Conservation (phyloP, 2,888 invertebrate species). For the Epinotia nisella region DNA sequence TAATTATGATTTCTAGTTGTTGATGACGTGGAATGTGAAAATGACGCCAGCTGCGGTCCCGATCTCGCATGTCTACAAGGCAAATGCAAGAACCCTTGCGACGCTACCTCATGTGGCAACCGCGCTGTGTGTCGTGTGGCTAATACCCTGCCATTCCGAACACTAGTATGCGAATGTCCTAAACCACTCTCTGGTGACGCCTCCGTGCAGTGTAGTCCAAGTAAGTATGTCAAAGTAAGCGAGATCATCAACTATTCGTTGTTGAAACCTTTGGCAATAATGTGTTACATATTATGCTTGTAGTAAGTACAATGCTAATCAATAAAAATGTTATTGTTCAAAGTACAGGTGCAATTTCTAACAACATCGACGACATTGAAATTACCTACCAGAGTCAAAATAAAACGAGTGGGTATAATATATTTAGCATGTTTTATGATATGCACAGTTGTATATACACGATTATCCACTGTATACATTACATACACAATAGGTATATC, state of each 20-base stretch:
- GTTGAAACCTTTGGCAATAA: neutral
- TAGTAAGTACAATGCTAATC: conserved; percentile 4
- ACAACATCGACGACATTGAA: conserved; percentile 29
- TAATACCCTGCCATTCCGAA: conserved; percentile 93
- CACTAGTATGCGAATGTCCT: conserved; percentile 94
- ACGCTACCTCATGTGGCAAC: conserved; percentile 90
- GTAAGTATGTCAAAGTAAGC: conserved; percentile 79
- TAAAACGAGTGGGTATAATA: conserved; percentile 40
- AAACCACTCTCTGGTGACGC: conserved; percentile 94
- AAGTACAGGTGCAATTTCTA: conserved; percentile 32
- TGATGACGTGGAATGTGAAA: conserved; percentile 87
- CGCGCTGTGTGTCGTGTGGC: conserved; percentile 94
- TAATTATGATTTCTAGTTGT: conserved; percentile 64
- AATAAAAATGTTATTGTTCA: conserved; percentile 38
- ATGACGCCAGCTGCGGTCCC: conserved; percentile 94
- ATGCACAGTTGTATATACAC: conserved; percentile 39
- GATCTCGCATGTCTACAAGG: conserved; percentile 92
- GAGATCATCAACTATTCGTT: neutral
- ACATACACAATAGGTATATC: conserved; percentile 26
- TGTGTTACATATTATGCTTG: neutral
- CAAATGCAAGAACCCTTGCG: conserved; percentile 92
- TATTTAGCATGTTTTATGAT: conserved; percentile 35
- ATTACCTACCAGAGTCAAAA: conserved; percentile 26
- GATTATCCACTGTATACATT: conserved; percentile 40
- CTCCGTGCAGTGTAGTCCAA: conserved; percentile 91